Evolutionary conservation across 2,797 vertebrate species (phyloP).

Genomic region (Lepus townsendii): DNA sequence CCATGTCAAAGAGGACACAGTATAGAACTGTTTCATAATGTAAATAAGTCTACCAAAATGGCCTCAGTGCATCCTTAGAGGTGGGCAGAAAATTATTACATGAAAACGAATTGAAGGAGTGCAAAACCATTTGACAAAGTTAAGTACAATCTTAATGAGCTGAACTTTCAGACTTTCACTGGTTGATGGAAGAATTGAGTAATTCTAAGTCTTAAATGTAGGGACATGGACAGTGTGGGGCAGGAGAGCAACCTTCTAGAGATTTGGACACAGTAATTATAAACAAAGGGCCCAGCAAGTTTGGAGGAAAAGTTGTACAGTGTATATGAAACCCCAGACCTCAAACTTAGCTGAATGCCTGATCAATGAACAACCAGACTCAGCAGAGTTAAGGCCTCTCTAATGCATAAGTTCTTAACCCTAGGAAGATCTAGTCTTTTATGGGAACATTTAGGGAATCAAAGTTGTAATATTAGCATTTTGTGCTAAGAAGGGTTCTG

Average conservation of each 20-base stretch:
- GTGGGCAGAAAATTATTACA: neutral
- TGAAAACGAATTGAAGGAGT: neutral
- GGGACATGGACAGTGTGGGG: neutral
- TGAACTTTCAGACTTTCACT: neutral
- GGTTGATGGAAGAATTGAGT: neutral
- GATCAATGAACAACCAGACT: neutral
- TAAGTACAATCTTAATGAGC: neutral
- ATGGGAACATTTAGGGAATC: constrained; percentile 14
- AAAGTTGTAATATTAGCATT: neutral
- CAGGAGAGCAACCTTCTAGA: neutral
- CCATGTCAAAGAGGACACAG: neutral
- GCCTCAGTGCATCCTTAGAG: neutral
- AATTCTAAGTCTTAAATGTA: neutral
- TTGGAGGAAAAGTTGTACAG: neutral
- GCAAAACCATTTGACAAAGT: neutral
- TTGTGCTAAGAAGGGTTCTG: neutral
- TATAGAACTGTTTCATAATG: neutral
- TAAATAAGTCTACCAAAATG: neutral
- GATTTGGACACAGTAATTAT: neutral
- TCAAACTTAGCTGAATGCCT: neutral
- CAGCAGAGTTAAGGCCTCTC: neutral
- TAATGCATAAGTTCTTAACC: neutral
- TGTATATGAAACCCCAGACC: neutral
- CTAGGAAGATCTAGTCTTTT: neutral
- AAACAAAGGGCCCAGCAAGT: neutral